Evolutionary conservation across 2,113 vertebrate genomes (phyloP).

Genomic region (Manacus vitellinus): DNA sequence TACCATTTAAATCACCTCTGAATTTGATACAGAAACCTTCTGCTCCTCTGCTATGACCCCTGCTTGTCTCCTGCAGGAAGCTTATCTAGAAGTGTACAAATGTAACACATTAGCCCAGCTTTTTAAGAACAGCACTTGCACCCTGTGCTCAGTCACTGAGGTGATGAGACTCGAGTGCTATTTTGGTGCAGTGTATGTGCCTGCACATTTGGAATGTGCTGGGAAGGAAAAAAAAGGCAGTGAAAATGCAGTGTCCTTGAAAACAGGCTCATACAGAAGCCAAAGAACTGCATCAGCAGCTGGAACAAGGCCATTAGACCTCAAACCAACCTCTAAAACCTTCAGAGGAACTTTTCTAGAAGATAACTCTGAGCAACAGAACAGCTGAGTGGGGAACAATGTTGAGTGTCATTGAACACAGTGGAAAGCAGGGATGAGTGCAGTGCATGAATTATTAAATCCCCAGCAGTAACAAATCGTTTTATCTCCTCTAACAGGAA

Average conservation of each 20-base stretch:
- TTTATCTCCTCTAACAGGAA: not conserved
- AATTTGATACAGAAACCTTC: not conserved
- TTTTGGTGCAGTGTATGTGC: slow-evolving; percentile 18
- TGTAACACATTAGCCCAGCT: not conserved
- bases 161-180: not conserved
- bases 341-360: slow-evolving; percentile 42
- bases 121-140: not conserved
- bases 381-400: not conserved
- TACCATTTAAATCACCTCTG: not conserved
- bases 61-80: not conserved
- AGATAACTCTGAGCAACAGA: slow-evolving; percentile 22
- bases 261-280: not conserved
- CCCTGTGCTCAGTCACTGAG: not conserved
- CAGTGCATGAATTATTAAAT: slow-evolving; percentile 28
- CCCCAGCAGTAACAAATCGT: not conserved
- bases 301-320: slow-evolving; percentile 55
- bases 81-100: not conserved
- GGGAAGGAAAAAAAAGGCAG: not conserved
- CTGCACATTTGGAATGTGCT: not conserved
- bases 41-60: not conserved
- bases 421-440: not conserved
- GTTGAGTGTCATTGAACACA: not conserved
- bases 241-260: slow-evolving; percentile 50
- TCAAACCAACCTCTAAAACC: slow-evolving; percentile 45
- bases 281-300: slow-evolving; percentile 55